These are phyloP conservation scores for Leucopsar rothschildi DNA, from an alignment of 2,113 vertebrate species.

Conservation along the genomic window DNA sequence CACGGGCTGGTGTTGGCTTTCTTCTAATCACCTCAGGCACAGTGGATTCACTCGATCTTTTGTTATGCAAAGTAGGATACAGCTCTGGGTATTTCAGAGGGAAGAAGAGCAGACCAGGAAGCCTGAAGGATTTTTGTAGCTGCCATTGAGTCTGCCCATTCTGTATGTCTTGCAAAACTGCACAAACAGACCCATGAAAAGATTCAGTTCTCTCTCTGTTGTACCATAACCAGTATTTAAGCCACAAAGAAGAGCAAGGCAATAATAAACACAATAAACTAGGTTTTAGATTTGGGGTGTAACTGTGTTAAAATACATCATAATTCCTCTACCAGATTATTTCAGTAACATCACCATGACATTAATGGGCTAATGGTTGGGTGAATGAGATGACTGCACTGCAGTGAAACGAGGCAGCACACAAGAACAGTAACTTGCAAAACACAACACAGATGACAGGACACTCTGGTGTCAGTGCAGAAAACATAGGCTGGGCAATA, in stretches of 20 bases:
- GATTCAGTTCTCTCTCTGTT: not conserved
- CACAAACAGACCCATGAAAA: not conserved
- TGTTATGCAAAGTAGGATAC: not conserved
- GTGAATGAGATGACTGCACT: not conserved
- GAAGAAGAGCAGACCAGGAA: not conserved
- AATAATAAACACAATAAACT: not conserved
- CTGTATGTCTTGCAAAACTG: not conserved
- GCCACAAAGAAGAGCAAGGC: not conserved
- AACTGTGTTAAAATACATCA: not conserved
- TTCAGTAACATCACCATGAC: not conserved
- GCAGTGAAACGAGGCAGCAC: not conserved
- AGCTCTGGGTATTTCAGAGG: not conserved
- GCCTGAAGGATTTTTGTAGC: not conserved
- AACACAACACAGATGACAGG: not conserved
- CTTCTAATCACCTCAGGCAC: not conserved
- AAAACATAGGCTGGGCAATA: not conserved
- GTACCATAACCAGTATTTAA: not conserved
- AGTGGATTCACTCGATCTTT: not conserved
- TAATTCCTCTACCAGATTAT: not conserved
- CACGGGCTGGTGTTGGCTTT: not conserved
- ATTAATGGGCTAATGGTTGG: not conserved
- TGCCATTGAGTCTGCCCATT: not conserved
- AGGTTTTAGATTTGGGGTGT: not conserved
- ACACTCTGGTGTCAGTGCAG: not conserved
- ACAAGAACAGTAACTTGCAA: accelerated